These are phyloP conservation scores for Bungarus multicinctus DNA, from an alignment of 2,113 vertebrate species.

Conservation along the genomic window DNA sequence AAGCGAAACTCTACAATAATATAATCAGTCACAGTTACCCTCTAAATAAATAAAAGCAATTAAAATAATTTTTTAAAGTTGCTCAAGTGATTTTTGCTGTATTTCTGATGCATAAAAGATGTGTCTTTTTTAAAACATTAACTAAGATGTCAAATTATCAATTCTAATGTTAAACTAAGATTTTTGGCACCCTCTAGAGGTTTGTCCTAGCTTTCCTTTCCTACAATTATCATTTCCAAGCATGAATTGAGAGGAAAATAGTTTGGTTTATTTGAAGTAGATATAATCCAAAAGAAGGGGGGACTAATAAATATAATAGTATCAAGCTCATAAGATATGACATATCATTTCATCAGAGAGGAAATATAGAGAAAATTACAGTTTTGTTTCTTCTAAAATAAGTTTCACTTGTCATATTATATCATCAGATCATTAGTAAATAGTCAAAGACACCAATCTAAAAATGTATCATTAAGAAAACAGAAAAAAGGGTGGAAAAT, in stretches of 20 bases:
- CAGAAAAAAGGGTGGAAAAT: not conserved
- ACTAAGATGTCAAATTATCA: slow-evolving; percentile 2
- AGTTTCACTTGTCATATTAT: not conserved
- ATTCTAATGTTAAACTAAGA: slow-evolving; percentile 1
- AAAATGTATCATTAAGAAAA: not conserved
- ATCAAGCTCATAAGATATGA: not conserved
- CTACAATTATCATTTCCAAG: slow-evolving; percentile 1
- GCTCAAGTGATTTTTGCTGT: not conserved
- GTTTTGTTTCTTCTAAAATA: not conserved
- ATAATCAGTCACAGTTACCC: not conserved
- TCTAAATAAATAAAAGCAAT: not conserved
- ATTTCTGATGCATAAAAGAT: not conserved
- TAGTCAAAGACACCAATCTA: not conserved
- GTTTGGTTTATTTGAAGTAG: not conserved
- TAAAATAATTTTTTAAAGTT: not conserved
- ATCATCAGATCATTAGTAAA: not conserved
- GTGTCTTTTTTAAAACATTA: not conserved
- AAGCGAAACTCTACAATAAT: not conserved
- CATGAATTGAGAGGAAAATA: not conserved
- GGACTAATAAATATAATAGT: not conserved
- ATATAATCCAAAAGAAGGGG: not conserved
- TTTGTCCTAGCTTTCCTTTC: slow-evolving; percentile 19
- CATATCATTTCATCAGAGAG: not conserved
- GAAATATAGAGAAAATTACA: not conserved
- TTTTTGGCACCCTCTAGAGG: slow-evolving; percentile 61